Conservation (phyloP, 2,797 vertebrate species). For the Gadopsis bispinosus region DNA sequence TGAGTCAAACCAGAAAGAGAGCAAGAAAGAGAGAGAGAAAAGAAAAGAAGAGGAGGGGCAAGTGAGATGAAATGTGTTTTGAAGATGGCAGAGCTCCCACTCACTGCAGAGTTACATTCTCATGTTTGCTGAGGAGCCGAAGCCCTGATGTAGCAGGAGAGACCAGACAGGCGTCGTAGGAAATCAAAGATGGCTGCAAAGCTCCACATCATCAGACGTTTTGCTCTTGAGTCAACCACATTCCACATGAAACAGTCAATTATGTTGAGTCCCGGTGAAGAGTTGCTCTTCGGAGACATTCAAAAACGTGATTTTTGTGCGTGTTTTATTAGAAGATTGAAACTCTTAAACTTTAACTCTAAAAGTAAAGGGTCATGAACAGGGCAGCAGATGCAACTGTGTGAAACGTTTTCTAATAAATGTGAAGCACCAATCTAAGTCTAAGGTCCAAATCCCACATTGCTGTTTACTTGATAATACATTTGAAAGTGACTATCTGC, state of each 20-base stretch:
- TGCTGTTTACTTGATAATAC: not conserved
- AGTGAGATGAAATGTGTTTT: constrained; percentile 80
- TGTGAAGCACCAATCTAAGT: not conserved
- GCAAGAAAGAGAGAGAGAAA: constrained; percentile 20
- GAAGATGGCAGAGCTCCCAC: constrained; percentile 81
- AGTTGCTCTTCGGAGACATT: not conserved
- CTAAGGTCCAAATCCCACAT: not conserved
- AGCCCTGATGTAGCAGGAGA: constrained; percentile 54
- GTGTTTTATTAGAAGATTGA: not conserved
- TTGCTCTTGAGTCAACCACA: constrained; percentile 21
- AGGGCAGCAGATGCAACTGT: not conserved
- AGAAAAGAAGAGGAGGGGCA: constrained; percentile 65
- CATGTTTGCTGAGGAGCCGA: constrained; percentile 69
- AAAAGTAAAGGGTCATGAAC: not conserved
- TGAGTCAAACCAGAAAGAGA: constrained; percentile 52
- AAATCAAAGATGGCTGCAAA: constrained; percentile 78
- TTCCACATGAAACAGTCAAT: constrained; percentile 35
- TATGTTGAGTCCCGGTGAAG: not conserved
- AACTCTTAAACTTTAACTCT: not conserved
- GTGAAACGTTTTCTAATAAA: not conserved
- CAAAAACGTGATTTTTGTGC: not conserved
- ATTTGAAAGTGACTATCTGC: not conserved
- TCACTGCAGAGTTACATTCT: constrained; percentile 68
- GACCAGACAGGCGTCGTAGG: constrained; percentile 62
- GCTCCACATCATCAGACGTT: constrained; percentile 79